Conservation (phyloP, 37 sponge, comb jelly and placozoan species). For the Hexactinellida sp. region DNA sequence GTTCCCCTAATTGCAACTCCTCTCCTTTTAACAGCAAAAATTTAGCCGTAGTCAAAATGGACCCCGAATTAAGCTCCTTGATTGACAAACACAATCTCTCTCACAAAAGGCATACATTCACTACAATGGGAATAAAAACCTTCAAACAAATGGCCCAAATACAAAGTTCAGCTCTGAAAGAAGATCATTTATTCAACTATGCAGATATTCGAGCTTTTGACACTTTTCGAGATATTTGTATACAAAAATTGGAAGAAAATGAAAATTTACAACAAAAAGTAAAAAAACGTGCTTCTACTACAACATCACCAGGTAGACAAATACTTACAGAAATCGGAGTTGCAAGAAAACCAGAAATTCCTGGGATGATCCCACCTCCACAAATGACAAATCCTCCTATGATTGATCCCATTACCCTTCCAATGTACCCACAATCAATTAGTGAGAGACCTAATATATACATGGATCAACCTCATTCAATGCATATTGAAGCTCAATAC, state of each 20-base stretch:
- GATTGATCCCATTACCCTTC: neutral
- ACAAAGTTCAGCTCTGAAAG: neutral
- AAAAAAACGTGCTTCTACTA: neutral
- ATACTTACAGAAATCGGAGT: neutral
- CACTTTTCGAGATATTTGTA: neutral
- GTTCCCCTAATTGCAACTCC: neutral
- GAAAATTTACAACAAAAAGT: neutral
- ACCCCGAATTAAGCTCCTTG: neutral
- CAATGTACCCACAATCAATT: too few species aligned
- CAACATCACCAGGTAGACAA: neutral
- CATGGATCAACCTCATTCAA: neutral
- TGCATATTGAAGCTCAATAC: too few species aligned
- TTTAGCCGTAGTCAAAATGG: neutral
- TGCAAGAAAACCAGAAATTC: neutral
- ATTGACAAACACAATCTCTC: neutral
- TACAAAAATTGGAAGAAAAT: neutral
- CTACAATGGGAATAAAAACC: neutral
- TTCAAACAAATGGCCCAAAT: neutral
- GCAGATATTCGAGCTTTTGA: neutral
- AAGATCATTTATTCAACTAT: neutral
- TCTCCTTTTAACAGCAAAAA: neutral
- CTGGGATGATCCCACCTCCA: neutral
- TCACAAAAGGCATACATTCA: neutral
- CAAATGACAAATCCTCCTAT: neutral
- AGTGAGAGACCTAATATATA: neutral